Evolutionary conservation across 2,888 invertebrate genomes (phyloP).

Genomic region (Trisateles emortualis): DNA sequence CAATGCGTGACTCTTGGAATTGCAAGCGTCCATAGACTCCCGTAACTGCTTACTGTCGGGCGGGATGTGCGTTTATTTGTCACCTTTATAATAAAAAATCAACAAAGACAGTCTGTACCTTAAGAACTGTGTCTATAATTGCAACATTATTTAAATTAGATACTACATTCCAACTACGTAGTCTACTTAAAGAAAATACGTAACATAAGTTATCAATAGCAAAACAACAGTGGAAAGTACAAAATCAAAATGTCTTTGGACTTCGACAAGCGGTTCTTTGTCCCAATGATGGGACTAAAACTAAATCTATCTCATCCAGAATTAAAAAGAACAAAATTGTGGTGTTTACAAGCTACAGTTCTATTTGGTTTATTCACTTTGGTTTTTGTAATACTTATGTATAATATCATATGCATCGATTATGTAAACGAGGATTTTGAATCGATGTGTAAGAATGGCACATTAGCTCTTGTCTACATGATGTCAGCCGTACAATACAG

Average conservation of each 20-base stretch:
- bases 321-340: conserved; percentile 34
- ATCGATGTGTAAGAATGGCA: conserved; percentile 39
- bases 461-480: conserved; percentile 21
- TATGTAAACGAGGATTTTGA: conserved; percentile 36
- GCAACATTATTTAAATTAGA: background rate
- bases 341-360: conserved; percentile 28
- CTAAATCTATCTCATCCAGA: conserved; percentile 36
- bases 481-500: conserved; percentile 24
- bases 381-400: conserved; percentile 14
- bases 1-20: no score
- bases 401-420: conserved; percentile 37
- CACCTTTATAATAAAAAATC: no score
- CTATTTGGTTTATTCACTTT: conserved; percentile 18
- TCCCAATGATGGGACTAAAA: conserved; percentile 25
- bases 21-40: no score
- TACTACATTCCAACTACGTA: background rate
- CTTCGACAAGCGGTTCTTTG: conserved; percentile 42
- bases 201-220: background rate
- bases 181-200: no score
- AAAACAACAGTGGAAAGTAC: background rate
- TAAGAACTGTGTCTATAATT: background rate
- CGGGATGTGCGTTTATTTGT: no score
- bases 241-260: conserved; percentile 37
- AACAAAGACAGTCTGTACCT: background rate
- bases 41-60: no score